Base-by-base conservation (phyloP, 2,113 vertebrate genomes). In the Mesitornis unicolor region DNA sequence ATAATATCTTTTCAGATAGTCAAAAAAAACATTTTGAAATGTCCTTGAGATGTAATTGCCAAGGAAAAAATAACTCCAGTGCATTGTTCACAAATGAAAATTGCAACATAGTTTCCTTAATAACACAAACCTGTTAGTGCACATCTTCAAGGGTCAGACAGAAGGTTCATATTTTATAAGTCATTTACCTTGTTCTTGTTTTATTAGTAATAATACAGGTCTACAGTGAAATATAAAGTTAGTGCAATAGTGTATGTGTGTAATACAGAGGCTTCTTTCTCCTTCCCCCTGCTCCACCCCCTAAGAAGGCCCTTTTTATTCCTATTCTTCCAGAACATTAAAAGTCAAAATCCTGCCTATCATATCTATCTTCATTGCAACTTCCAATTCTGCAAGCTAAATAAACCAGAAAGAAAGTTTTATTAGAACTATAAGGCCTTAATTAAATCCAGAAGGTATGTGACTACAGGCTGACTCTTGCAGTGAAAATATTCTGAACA, bases 301-400 rank as follows among this genome's bases (percentile, higher is more conserved):
- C 2, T 5, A 19, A 21, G 21, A 13, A 9, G 6, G 9, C 5
- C n/a, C 53, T 38, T 67, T 94, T 89, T 42, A 71, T 43, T 87
- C 29, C 36, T 61, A 7, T 42, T 77, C 63, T 76, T 79, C 31
- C 77, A 57, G 47, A 81, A 64, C 28, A 85, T 13, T 67, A 42
- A 21, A 87, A 96, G 48, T 89, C 31, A 95, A 96, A 97, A 92
- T 83, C 21, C 50, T 92, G 31, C 40, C 28, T 64, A 87, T 83
- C 0, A 0, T 16, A 61, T 38, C 82, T 90, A 69, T 69, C 68
- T 69, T 91, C 26, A 90, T 57, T 84, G 67, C 16, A 95, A 78
- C 84, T 95, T 96, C 65, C 57, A 85, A 75, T 85, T 94, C 79
- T 95, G 79, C 68, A 94, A 95, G 94, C 92, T 83, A 97, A 97